Base-by-base conservation (phyloP, 2,888 invertebrate genomes). In the Stenurella melanura region DNA sequence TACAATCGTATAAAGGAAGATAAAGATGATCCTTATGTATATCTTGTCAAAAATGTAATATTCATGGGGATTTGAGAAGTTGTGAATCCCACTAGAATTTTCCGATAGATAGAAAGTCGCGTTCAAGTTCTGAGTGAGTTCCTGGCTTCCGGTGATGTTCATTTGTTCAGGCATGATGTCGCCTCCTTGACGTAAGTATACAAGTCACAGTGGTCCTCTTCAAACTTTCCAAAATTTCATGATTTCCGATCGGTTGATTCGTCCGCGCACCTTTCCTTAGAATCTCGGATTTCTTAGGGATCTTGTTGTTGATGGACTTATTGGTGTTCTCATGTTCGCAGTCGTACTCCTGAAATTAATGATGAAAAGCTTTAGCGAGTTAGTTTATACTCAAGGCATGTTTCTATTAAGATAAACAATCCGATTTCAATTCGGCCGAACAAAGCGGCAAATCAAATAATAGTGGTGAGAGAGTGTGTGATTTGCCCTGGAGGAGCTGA, bases 1-100 rank as follows among this genome's bases (percentile, higher is more conserved):
- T 19, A 96, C 95, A 80, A 95, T 90, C 1, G 94, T 93, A 87
- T 96, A 96, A 34, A 95, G 90, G 0, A 93, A 93, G 86, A 95
- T 94, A 89, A 95, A 95, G 85, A 95, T 92, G 69, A 93, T 92
- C 86, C 93, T 92, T 73, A 95, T 93, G 87, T 95, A 94, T 70
- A 92, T 92, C 85, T 94, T 92, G 88, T 95, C 95, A 86, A 95
- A 95, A 83, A 95, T 94, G 87, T 95, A 94, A 79, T 67, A 68
- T 26, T 74, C 74, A 15, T 74, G 38, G 10, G 30, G 56, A 56
- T 26, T 57, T 5, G 61, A 17, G n/a, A 10, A 17, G 21, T 57
- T 54, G 15, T 26, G 30, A 5, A 19, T 17, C 42, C 19, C 34
- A 19, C 17, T 34, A 12, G 42, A 19, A 18, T 19, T 38, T 6